Evolutionary conservation across 2,888 invertebrate genomes (phyloP), one percentile per base, ranked within the genome.

Genomic region (Oligia latruncula): DNA sequence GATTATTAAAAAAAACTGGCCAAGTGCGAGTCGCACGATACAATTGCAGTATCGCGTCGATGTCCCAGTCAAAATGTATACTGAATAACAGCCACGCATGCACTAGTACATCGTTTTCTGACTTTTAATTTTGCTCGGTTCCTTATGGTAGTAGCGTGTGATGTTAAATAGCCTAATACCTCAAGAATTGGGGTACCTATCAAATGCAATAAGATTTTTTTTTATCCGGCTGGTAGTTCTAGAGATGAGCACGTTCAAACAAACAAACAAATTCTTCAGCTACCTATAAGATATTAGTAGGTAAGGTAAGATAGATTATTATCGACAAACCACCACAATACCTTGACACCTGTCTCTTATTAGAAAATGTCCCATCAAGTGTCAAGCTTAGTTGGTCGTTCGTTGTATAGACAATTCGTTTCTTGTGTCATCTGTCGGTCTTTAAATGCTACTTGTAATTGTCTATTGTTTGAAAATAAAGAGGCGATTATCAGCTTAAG

Each of bases 371-470:
- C 58, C 11, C 77, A 74, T 58, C 15, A 68, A 65, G 78, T 89
- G 70, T 86, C 85, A 80, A 77, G 60, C 3, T 74, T 71, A 60
- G 68, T 73, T 90, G 83, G 88, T 79, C 72, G 80, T 77, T 64
- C 35, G 76, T 78, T 88, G 75, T 80, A 93, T 93, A 92, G 92
- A 90, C 91, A 90, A 91, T 92, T 90, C 90, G 90, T 92, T 93
- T 93, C 93, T 94, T 93, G 92, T 92, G 91, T 91, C 91, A 79
- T 77, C 75, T 11, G 90, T 84, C 73, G 82, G 84, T 89, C 89
- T 90, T 91, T 92, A 91, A 89, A 88, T 88, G 85, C 81, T 81
- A 82, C 82, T 85, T 84, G 90, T 92, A 92, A 94, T 92, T 91
- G 91, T 86, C 92, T 87, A 93, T 93, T 92, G 92, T 93, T 91